Conservation (phyloP, 2,113 vertebrate species). For the Phodopus roborovskii region DNA sequence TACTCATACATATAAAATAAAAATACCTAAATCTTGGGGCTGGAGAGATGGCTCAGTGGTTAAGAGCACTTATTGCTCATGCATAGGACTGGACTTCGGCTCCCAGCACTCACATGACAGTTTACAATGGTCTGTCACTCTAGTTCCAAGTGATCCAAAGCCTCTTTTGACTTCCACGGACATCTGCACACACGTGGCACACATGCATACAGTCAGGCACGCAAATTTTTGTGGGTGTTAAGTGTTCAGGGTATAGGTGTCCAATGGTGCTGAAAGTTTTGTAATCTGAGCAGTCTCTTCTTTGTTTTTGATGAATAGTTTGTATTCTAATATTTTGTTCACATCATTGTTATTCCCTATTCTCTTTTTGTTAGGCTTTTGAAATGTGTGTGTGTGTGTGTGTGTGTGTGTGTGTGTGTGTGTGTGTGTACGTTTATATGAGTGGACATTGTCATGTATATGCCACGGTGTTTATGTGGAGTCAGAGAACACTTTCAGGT, state of each 20-base stretch:
- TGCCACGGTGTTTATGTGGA: not conserved
- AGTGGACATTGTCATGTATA: not conserved
- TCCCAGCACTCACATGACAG: not conserved
- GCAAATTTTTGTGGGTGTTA: not conserved
- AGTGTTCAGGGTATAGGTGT: not conserved
- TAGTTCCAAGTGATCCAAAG: not conserved
- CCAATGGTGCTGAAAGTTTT: constrained; percentile 16
- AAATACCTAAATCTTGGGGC: not conserved
- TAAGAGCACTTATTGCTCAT: not conserved
- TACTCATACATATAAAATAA: not conserved
- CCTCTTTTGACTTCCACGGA: too few relatives aligned
- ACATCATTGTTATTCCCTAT: constrained; percentile 10
- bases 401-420: not conserved
- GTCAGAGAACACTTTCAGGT: not conserved
- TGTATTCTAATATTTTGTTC: constrained; percentile 40
- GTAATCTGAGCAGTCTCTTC: not conserved
- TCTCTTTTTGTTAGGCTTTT: not conserved
- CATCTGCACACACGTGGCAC: not conserved
- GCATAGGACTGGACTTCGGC: not conserved
- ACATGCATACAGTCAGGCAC: not conserved
- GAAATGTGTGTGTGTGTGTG: not conserved
- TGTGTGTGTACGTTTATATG: not conserved
- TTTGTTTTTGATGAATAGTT: constrained; percentile 45
- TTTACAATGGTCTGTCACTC: not conserved
- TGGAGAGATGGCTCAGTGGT: not conserved